These are phyloP conservation scores for Hydroisotoma schaefferi DNA, from an alignment of 2,888 invertebrate genomes.

Conservation along the genomic window DNA sequence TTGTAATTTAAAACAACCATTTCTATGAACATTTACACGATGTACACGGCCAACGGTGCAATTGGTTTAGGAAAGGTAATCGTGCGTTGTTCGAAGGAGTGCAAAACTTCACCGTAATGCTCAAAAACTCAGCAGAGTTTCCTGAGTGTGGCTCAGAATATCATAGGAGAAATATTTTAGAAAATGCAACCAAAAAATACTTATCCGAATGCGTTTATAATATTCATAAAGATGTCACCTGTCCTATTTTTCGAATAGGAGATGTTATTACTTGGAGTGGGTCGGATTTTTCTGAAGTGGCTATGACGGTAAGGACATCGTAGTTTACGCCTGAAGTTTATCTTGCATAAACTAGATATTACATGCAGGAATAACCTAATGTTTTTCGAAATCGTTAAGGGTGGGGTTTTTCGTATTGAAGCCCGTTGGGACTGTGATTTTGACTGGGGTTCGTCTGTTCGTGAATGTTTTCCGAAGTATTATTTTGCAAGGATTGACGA, in stretches of 20 bases:
- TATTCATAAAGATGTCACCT: constrained; percentile 49
- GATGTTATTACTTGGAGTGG: constrained; percentile 51
- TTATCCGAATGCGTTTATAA: constrained; percentile 51
- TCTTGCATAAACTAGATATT: neutral
- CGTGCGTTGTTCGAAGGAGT: constrained; percentile 29
- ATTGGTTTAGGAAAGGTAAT: constrained; percentile 22
- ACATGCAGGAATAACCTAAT: too few species aligned
- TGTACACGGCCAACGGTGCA: too few species aligned
- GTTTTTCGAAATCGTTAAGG: constrained; percentile 26
- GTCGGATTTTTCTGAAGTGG: constrained; percentile 49
- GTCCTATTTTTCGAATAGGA: constrained; percentile 54
- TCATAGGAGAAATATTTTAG: constrained; percentile 49
- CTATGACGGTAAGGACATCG: constrained; percentile 49
- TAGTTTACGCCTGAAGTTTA: too few species aligned
- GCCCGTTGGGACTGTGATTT: constrained; percentile 35
- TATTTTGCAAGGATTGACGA: constrained; percentile 55
- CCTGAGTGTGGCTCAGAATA: constrained; percentile 31
- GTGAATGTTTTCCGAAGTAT: constrained; percentile 55
- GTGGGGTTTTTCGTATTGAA: constrained; percentile 35
- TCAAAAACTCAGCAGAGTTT: constrained; percentile 39
- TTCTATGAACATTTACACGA: neutral
- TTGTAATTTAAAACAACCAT: neutral
- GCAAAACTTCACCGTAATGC: constrained; percentile 32
- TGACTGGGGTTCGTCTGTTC: constrained; percentile 44
- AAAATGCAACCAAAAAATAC: constrained; percentile 49